These are phyloP conservation scores for Notocelia uddmanniana DNA, from an alignment of 2,888 invertebrate genomes.

Conservation along the genomic window DNA sequence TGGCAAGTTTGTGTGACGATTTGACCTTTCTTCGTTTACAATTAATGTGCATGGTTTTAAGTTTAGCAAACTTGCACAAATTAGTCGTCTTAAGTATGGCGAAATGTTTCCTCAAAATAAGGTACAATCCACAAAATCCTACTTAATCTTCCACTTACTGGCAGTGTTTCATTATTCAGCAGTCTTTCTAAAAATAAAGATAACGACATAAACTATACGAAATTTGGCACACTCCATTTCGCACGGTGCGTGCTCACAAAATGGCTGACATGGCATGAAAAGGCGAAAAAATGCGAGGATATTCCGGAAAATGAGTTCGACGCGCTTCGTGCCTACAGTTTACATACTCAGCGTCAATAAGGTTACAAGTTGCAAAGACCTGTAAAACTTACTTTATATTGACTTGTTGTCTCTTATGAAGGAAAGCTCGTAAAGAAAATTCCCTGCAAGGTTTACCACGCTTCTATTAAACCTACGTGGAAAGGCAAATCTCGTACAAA, in stretches of 20 bases:
- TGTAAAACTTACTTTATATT: constrained; percentile 43
- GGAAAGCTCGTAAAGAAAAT: constrained; percentile 38
- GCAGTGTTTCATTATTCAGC: constrained; percentile 43
- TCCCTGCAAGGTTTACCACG: constrained; percentile 27
- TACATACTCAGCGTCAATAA: constrained; percentile 19
- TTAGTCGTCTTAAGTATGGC: background rate
- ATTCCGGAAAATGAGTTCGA: constrained; percentile 24
- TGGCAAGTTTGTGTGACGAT: background rate
- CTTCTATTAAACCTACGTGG: constrained; percentile 30
- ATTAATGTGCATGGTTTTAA: background rate
- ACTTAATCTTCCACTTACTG: constrained; percentile 38
- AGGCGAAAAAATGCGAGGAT: constrained; percentile 27
- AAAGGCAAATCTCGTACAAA: constrained; percentile 36
- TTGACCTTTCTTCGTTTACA: background rate
- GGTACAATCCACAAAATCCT: constrained; percentile 15
- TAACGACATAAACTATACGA: constrained; percentile 35
- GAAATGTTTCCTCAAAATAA: background rate
- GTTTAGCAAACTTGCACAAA: background rate
- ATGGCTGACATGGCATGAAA: constrained; percentile 36
- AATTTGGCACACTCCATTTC: constrained; percentile 44
- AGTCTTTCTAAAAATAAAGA: constrained; percentile 38
- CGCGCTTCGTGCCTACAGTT: constrained; percentile 15
- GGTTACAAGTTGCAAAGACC: constrained; percentile 18
- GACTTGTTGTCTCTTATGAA: constrained; percentile 42
- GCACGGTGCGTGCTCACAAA: constrained; percentile 35